These are phyloP conservation scores for Drosophila azteca DNA, from an alignment of 1,140 invertebrate genomes.

Conservation along the genomic window DNA sequence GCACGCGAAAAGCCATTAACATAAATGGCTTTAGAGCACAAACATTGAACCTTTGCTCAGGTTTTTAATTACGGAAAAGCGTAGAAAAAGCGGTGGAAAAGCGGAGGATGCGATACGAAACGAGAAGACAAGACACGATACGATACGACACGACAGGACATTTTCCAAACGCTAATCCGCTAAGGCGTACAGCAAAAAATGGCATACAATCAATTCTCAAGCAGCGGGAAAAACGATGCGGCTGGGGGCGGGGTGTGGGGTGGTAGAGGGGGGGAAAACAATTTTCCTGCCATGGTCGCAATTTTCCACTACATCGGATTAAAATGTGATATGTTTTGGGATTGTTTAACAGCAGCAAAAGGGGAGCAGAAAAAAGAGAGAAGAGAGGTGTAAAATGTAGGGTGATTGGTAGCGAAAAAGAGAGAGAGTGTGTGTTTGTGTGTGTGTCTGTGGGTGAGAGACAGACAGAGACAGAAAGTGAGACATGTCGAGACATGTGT, in stretches of 20 bases:
- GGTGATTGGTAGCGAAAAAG: neutral
- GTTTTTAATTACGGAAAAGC: too few relatives aligned
- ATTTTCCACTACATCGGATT: conserved; percentile 82
- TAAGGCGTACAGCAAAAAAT: conserved; percentile 59
- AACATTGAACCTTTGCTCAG: neutral
- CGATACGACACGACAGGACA: conserved; percentile 37
- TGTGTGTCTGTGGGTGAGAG: too few relatives aligned
- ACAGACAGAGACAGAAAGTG: too few relatives aligned
- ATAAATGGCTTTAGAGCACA: conserved; percentile 46
- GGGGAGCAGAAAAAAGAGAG: neutral
- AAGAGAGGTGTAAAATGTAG: conserved; percentile 2
- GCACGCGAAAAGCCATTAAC: conserved; percentile 45
- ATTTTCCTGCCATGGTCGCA: conserved; percentile 62
- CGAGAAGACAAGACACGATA: conserved; percentile 14
- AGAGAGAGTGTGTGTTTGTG: too few relatives aligned
- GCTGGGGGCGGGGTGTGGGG: too few relatives aligned
- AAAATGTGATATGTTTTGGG: conserved; percentile 81
- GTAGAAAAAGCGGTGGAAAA: too few relatives aligned
- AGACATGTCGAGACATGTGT: conserved; percentile 71
- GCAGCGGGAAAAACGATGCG: conserved; percentile 4
- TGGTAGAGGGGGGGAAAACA: conserved; percentile 31
- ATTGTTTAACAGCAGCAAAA: conserved; percentile 72
- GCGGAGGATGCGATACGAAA: too few relatives aligned
- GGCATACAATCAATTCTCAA: conserved; percentile 67
- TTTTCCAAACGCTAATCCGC: conserved; percentile 61